Conservation (phyloP, 2,797 vertebrate genomes). For the Anas bernieri region DNA sequence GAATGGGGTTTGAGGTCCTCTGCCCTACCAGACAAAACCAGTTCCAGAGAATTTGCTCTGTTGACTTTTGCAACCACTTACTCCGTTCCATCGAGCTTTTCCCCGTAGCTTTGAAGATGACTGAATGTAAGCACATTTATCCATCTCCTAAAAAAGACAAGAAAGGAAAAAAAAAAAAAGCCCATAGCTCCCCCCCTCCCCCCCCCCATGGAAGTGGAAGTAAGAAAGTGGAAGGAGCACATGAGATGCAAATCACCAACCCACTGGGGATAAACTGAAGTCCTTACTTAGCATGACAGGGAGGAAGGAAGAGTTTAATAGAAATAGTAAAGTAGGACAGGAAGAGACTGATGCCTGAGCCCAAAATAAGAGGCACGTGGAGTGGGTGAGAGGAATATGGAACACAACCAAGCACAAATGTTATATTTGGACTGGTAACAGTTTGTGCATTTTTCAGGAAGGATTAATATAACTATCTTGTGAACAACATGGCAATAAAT, state of each 20-base stretch:
- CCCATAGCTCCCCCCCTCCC: neutral
- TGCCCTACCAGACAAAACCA: neutral
- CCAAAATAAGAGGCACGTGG: neutral
- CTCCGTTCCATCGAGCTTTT: neutral
- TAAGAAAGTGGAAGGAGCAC: neutral
- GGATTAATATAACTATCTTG: neutral
- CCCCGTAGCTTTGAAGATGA: neutral
- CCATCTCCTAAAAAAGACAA: neutral
- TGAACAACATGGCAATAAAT: rapidly evolving
- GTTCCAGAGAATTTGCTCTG: neutral
- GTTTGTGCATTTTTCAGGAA: neutral
- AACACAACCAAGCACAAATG: neutral
- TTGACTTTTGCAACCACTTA: neutral
- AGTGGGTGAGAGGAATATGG: neutral
- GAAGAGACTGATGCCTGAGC: neutral
- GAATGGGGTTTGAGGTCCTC: neutral
- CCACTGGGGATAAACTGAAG: neutral
- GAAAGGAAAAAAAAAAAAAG: no score
- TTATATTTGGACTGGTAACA: neutral
- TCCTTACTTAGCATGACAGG: neutral
- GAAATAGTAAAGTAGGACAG: neutral
- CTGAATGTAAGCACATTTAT: neutral
- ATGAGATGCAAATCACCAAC: neutral
- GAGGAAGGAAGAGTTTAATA: neutral
- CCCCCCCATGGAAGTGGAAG: neutral